Evolutionary conservation across 2,797 vertebrate genomes (phyloP).

Genomic region (Triplophysa yarkandensis): DNA sequence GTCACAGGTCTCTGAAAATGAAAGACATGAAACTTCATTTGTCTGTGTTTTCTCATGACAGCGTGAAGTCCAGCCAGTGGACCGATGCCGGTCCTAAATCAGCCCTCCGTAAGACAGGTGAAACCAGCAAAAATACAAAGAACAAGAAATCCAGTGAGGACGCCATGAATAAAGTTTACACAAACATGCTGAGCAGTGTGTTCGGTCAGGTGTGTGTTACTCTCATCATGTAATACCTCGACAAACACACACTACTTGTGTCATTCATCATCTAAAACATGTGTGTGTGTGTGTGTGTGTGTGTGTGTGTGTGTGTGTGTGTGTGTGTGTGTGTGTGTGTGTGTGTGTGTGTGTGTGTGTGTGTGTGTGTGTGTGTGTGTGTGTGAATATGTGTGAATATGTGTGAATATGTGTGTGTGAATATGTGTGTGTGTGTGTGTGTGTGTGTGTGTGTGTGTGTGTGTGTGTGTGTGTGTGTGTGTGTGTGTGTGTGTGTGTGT

Average conservation of each 20-base stretch:
- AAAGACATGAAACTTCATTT: background rate
- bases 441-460: too few species aligned
- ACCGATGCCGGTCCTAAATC: conserved; percentile 50
- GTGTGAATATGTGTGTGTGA: too few species aligned
- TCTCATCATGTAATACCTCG: too few species aligned
- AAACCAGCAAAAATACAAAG: conserved; percentile 66
- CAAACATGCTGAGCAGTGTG: conserved; percentile 82
- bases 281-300: background rate
- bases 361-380: too few species aligned
- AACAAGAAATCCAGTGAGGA: conserved; percentile 69
- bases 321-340: background rate
- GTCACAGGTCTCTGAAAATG: too few species aligned
- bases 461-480: too few species aligned
- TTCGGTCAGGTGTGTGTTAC: conserved; percentile 82
- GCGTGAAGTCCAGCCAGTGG: conserved; percentile 32
- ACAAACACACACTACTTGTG: too few species aligned
- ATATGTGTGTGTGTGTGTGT: too few species aligned
- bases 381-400: too few species aligned
- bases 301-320: background rate
- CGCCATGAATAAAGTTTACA: conserved; percentile 78
- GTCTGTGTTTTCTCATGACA: conserved; percentile 27
- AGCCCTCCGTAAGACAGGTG: conserved; percentile 45
- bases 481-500: too few species aligned
- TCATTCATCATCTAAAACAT: too few species aligned
- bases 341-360: conserved; percentile 11